Base-by-base conservation (phyloP, 2,888 invertebrate genomes). In the Caenorhabditis uteleia region DNA sequence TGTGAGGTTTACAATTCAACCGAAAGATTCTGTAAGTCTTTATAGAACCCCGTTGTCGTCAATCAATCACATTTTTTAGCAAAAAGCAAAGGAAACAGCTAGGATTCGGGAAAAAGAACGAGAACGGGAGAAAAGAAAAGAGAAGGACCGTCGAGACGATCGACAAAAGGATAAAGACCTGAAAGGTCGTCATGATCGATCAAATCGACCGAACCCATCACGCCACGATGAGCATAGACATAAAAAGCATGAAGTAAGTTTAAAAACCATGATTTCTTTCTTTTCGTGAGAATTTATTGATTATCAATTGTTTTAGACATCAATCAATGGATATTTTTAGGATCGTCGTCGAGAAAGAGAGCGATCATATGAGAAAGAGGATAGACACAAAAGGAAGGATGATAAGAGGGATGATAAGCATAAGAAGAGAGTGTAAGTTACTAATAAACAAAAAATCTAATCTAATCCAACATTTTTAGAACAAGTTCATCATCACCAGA, bases 1-100 rank as follows among this genome's bases (percentile, higher is more conserved):
- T 20, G 68, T 71, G 33, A 49, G 71, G 18, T 75, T 75, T 44
- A 66, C 74, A 1, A 70, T 75, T 31, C 74, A 75, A 46, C 75
- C 75, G 7, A 67, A 60, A 51, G 67, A 62, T 16, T 3, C 31
- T 12, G 18, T 29, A 43, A 43, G 21, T 6, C 10, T 42, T 3
- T n/a, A n/a, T 42, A 14, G 14, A 8, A 42, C 25, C 42, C 4
- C 23, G 23, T 8, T 23, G 14, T 29, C 44, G n/a, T 8, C 10
- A 44, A 26, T 21, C 6, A 40, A 21, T 10, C 14, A 21, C 12
- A 21, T 16, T 18, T 61, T 55, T 50, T 39, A 61, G 60, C 54
- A 55, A 50, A 54, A 54, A 45, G 61, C 55, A 2, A 55, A 51
- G 18, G 65, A 65, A 26, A 39, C 48, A n/a, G 54, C 54, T 14